Evolutionary conservation across 2,113 vertebrate species (phyloP), one percentile per base, ranked within the genome.

Genomic region (Leptocoma aspasia): DNA sequence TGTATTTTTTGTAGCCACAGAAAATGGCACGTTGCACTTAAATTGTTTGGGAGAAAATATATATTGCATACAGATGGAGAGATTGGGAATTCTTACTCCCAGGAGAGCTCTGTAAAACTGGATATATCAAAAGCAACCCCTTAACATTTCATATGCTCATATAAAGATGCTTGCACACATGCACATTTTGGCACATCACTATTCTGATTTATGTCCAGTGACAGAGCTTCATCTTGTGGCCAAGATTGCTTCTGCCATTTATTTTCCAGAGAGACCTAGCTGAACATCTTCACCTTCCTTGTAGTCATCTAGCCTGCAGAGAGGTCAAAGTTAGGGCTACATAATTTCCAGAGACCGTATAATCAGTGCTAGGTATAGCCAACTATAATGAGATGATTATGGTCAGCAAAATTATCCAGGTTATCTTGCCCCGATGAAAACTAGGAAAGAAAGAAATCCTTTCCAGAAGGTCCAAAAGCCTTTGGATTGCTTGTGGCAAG

Each of bases 11-110:
- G 56, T 90, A 92, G 89, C 78, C 92, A 71, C 47, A 91, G 89
- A 94, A 97, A 97, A 97, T 91, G 66, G 77, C 64, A 90, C n/a
- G 63, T 83, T 96, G 64, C 39, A 76, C 22, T 80, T 91, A 52
- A 88, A 86, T 57, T 52, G 13, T 66, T 86, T 91, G 69, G 47
- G 39, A 92, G n/a, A 94, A 90, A 95, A 71, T 24, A 77, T 73
- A 60, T 71, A 27, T 84, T 90, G 49, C 44, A 76, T 72, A 71
- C 79, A 89, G 84, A 90, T 57, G 45, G 41, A 86, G 52, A 39
- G 11, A n/a, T 5, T 66, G 42, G 26, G 53, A 53, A 23, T 69
- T 77, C 86, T 89, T 31, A 69, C 2, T 10, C 54, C 28, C 50
- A 49, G 52, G 28, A 86, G 35, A 47, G 26, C 19, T 78, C 44